Percentiles rank a stretch among this genome's conserved stretches.
These are phyloP conservation scores for Osmerus mordax DNA, from an alignment of 2,113 vertebrate species.

Conservation along the genomic window DNA sequence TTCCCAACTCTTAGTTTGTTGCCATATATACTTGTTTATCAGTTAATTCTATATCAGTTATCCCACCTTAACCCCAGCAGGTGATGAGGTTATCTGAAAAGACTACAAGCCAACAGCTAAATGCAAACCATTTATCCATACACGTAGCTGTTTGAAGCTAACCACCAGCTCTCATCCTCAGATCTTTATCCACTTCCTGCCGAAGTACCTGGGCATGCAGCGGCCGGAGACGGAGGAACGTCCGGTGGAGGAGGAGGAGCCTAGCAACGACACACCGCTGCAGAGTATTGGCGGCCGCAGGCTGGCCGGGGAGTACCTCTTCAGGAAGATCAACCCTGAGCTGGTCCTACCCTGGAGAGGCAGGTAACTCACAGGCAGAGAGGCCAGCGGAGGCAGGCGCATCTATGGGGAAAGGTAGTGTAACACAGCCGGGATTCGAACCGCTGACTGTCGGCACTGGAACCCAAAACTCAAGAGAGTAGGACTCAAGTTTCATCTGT, in stretches of 20 bases:
- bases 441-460: no score
- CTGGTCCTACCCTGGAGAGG: slow-evolving; percentile 80
- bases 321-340: slow-evolving; percentile 79
- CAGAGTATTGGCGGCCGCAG: slow-evolving; percentile 51
- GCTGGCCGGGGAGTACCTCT: slow-evolving; percentile 83
- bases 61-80: no score
- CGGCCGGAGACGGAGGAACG: slow-evolving; percentile 74
- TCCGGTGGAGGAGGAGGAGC: slow-evolving; percentile 41
- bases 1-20: no score
- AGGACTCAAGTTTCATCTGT: no score
- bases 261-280: slow-evolving; percentile 44
- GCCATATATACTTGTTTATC: no score
- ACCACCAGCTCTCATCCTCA: slow-evolving; percentile 33
- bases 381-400: not conserved
- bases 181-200: slow-evolving; percentile 84
- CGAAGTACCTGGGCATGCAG: slow-evolving; percentile 79
- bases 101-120: no score
- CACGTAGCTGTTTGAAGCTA: not conserved
- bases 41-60: no score
- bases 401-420: no score
- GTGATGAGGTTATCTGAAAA: no score
- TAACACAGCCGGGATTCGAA: no score
- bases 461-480: no score
- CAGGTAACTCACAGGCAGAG: slow-evolving; percentile 61
- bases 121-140: no score